Conservation (phyloP, 1,140 invertebrate genomes). For the Drosophila quadrilineata region DNA sequence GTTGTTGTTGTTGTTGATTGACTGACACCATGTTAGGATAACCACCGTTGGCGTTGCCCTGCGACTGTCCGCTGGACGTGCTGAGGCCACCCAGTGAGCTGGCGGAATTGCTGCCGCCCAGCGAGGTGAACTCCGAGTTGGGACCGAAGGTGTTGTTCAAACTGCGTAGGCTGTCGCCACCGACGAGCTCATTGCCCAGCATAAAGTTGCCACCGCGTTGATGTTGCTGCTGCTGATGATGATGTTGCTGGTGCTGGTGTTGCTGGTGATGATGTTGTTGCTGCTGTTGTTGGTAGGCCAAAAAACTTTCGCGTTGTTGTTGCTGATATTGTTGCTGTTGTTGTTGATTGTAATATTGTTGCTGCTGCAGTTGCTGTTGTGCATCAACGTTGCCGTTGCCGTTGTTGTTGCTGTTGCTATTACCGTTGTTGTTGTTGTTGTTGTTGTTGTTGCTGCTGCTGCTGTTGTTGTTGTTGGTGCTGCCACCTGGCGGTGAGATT, state of each 20-base stretch:
- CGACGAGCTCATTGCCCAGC: constrained; percentile 73
- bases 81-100: constrained; percentile 48
- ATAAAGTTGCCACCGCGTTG: constrained; percentile 63
- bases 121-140: constrained; percentile 75
- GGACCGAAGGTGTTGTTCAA: constrained; percentile 78
- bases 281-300: constrained; percentile 56
- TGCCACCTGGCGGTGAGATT: constrained; percentile 80
- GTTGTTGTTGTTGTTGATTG: constrained; percentile 57
- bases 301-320: constrained; percentile 56
- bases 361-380: constrained; percentile 48
- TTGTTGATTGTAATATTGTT: constrained; percentile 56
- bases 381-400: constrained; percentile 35
- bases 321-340: constrained; percentile 66
- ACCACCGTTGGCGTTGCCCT: constrained; percentile 26
- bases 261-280: constrained; percentile 48
- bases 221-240: constrained; percentile 46
- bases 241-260: constrained; percentile 46
- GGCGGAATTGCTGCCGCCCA: constrained; percentile 36
- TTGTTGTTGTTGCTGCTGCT: constrained; percentile 44
- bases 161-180: constrained; percentile 74
- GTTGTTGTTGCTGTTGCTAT: constrained; percentile 63
- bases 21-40: constrained; percentile 65
- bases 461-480: constrained; percentile 49
- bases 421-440: constrained; percentile 49
- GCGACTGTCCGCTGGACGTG: constrained; percentile 56